These are phyloP conservation scores for Phaenicophaeus curvirostris DNA, from an alignment of 2,797 vertebrate species.

Conservation along the genomic window DNA sequence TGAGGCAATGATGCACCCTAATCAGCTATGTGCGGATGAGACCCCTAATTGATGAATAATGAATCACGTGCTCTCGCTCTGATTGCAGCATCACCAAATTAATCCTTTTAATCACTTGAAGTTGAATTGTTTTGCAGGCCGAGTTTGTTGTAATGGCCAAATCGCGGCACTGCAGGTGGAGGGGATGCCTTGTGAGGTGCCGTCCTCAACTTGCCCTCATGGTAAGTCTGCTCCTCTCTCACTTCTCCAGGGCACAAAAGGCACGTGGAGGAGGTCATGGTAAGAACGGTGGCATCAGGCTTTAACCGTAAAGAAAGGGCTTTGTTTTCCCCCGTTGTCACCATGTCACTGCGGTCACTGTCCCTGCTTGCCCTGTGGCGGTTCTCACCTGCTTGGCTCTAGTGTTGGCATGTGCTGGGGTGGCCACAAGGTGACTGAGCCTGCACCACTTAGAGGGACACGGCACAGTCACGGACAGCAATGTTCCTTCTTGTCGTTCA, in stretches of 20 bases:
- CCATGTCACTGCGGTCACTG: rapidly evolving
- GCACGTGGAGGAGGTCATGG: rapidly evolving
- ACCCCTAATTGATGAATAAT: conserved; percentile 64
- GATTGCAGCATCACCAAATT: conserved; percentile 63
- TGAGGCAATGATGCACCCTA: conserved; percentile 75
- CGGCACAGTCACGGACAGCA: no score
- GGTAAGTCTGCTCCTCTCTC: background rate
- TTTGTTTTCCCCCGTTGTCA: rapidly evolving
- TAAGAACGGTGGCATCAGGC: background rate
- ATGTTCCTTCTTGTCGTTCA: background rate
- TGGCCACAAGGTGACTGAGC: rapidly evolving
- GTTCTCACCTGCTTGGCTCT: background rate
- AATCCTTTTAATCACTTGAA: conserved; percentile 70
- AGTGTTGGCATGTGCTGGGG: background rate
- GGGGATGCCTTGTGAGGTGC: conserved; percentile 17
- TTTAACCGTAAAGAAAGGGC: background rate
- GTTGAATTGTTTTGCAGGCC: conserved; percentile 41
- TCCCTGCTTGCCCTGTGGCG: rapidly evolving
- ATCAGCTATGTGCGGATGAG: conserved; percentile 70
- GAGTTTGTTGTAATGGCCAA: background rate
- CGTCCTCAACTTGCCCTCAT: background rate
- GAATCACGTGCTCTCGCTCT: conserved; percentile 47
- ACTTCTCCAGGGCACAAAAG: background rate
- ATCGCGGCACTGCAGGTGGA: conserved; percentile 32
- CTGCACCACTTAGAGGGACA: rapidly evolving